Conservation (phyloP, 2,113 vertebrate genomes). For the Alexandromys fortis region DNA sequence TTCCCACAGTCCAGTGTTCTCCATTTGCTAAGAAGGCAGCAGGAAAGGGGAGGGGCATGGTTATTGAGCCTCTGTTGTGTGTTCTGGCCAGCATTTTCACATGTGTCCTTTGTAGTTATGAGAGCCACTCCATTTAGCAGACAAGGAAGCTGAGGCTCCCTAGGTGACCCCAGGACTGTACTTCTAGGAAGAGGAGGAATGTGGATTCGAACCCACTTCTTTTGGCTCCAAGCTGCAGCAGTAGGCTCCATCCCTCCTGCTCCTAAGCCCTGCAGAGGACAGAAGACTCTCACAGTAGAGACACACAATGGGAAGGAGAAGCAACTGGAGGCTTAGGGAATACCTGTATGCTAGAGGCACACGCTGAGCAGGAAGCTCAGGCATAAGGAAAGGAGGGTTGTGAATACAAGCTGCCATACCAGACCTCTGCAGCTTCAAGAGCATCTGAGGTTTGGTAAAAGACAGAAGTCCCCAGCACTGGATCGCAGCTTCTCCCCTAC, state of each 20-base stretch:
- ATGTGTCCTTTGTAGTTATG: background rate
- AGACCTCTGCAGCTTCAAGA: background rate
- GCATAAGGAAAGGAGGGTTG: background rate
- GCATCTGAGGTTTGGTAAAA: conserved; percentile 22
- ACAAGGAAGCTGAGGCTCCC: conserved; percentile 10
- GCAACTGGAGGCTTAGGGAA: background rate
- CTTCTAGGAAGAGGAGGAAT: background rate
- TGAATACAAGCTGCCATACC: background rate
- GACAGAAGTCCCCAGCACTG: background rate
- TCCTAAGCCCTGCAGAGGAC: background rate
- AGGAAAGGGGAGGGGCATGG: conserved; percentile 22
- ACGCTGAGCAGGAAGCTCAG: background rate
- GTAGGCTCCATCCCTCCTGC: background rate
- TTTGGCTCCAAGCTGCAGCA: background rate
- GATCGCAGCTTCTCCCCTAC: background rate
- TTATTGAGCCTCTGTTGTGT: conserved; percentile 27
- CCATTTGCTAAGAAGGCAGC: conserved; percentile 17
- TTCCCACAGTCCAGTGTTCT: background rate
- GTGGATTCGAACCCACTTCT: background rate
- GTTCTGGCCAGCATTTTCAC: conserved; percentile 41
- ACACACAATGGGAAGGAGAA: background rate
- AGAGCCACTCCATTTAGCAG: background rate
- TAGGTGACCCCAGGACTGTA: background rate
- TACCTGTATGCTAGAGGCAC: background rate
- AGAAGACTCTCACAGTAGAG: background rate